Evolutionary conservation across 2,888 invertebrate genomes (phyloP), one percentile per base, ranked within the genome.

Genomic region (Parascotia fuliginaria): DNA sequence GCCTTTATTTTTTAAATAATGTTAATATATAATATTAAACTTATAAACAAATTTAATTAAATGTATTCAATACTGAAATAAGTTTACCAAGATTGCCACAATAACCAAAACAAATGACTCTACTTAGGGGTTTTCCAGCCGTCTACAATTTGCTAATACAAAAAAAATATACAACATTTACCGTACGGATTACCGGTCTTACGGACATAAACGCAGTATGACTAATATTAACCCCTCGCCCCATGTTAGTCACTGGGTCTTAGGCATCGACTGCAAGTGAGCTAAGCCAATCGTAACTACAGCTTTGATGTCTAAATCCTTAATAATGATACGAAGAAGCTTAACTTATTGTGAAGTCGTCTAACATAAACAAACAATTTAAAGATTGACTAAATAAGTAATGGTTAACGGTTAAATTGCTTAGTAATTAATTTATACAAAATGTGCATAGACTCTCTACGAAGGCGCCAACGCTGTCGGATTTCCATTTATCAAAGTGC

Each of bases 401-500:
- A 36, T 19, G 13, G 12, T 6, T 11, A 19, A 29, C 29, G 19
- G 2, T 43, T 31, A 27, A 42, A 33, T 15, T 33, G 12, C 27
- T 16, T 7, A 9, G 24, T 24, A 40, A 40, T 46, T 33, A 46
- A 46, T 46, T 40, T 13, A 2, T 19, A 32, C 9, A 34, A 40
- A 29, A 28, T 9, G 7, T 3, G 28, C 13, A n/a, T 12, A 37
- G 55, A 27, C 9, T 41, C 32, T 44, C 46, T 42, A 45, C 27
- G 44, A 11, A 50, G 42, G 55, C 59, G 55, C 50, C 28, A 47
- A 44, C 47, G 41, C 40, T 16, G 22, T 22, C 52, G 12, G 48
- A 32, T 50, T 52, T 54, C 40, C 40, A 58, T 65, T 60, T 57
- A 65, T 68, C 57, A 63, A 58, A 57, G 50, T 42, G 42, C 41